A percentile compares a stretch with the other conserved stretches of the same genome.
These are phyloP conservation scores for Nyleta sp. DNA, from an alignment of 2,888 invertebrate genomes.

Conservation along the genomic window DNA sequence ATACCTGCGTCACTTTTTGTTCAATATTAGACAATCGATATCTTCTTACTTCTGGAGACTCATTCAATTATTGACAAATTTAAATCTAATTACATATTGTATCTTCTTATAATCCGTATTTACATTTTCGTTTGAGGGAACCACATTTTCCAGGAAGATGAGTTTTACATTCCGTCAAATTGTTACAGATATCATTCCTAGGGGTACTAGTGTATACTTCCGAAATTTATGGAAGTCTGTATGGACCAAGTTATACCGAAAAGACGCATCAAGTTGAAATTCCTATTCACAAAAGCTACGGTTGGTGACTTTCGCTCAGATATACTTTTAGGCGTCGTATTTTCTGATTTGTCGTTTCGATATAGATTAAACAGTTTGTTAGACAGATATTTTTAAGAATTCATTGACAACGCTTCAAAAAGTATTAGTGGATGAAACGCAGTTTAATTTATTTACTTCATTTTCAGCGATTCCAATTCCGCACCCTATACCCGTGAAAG, in stretches of 20 bases:
- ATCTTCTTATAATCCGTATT: too few relatives aligned
- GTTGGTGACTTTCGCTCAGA: conserved; percentile 16
- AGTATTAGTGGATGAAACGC: neutral
- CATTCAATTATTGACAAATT: too few relatives aligned
- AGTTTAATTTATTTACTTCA: conserved; percentile 35
- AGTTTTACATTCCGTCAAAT: neutral
- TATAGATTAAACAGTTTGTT: too few relatives aligned
- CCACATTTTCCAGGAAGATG: too few relatives aligned
- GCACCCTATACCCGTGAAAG: conserved; percentile 84
- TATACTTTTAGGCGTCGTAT: neutral
- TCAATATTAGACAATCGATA: too few relatives aligned
- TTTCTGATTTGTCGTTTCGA: conserved; percentile 3
- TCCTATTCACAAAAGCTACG: conserved; percentile 79
- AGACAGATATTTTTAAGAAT: too few relatives aligned
- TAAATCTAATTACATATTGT: too few relatives aligned
- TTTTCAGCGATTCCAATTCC: conserved; percentile 84
- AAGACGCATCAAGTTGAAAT: conserved; percentile 77
- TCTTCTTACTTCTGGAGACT: too few relatives aligned
- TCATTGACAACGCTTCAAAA: neutral
- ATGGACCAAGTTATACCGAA: conserved; percentile 75
- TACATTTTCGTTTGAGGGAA: too few relatives aligned
- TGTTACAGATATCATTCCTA: conserved; percentile 41
- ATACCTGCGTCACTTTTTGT: too few relatives aligned
- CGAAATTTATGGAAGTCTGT: conserved; percentile 68
- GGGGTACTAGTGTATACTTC: conserved; percentile 22